Base-by-base conservation (phyloP, 2,797 vertebrate species). In the Sebastolobus altivelis region DNA sequence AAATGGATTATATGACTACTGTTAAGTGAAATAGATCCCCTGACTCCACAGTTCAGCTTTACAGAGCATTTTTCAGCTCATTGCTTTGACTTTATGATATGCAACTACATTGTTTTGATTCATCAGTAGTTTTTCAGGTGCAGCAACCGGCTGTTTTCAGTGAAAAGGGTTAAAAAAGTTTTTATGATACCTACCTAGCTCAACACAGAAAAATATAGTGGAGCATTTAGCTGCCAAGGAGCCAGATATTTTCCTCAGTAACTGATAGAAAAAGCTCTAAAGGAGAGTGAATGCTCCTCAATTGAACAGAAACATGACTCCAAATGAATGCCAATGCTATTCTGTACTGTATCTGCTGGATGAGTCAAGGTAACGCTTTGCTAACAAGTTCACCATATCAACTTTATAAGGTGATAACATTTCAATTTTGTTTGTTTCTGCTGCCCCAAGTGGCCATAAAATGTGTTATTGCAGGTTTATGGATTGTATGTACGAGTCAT, bases 331-430 rank as follows among this genome's bases (percentile, higher is more conserved):
- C 18, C 18, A 11, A 9, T 46, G 5, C 29, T 5, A 4, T n/a
- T 25, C 25, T 25, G 25, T 25, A 25, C 18, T 31, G 35, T 9
- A 27, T 60, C 2, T 20, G 18, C 31, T 1, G 5, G 22, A 8
- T 35, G 14, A 52, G 10, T 29, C 18, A 37, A 37, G 5, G 43
- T 20, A 68, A 68, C 8, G 5, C 7, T 62, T 8, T 61, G 5
- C 43, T n/a, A 38, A 68, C 33, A 68, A 38, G 31, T 77, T 61
- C 54, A 33, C 38, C n/a, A 37, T n/a, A 60, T 68, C 43, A 54
- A 22, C 65, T 77, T 52, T 38, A 60, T 52, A 77, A 27, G 49
- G 72, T 65, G 37, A 65, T 74, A 74, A 74, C 12, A 31, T 60
- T 59, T 60, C 63, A 67, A 37, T 59, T 43, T 27, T 52, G 27